Conservation (phyloP, 2,888 invertebrate species). For the Lepetodrilus schrolli region DNA sequence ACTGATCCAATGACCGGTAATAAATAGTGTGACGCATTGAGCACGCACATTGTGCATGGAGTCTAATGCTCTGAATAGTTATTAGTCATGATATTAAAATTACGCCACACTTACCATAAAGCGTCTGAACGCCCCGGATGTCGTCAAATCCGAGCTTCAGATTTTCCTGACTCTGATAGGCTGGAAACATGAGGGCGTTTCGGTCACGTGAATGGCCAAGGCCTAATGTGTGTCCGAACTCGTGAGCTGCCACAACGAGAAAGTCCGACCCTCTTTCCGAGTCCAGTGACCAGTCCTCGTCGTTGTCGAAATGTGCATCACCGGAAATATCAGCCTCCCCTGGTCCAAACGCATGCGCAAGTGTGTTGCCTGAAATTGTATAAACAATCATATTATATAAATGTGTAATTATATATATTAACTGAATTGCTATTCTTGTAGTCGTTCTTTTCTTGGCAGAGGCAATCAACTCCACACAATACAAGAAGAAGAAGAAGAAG, state of each 20-base stretch:
- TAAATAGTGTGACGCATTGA: no score
- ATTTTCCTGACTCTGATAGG: slow-evolving; percentile 7
- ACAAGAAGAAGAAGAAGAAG: no score
- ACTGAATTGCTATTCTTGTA: no score
- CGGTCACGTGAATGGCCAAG: slow-evolving; percentile 22
- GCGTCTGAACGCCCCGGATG: slow-evolving; percentile 16
- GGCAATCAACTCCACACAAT: no score
- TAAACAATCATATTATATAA: no score
- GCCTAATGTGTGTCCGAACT: slow-evolving; percentile 28
- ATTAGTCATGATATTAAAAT: no score
- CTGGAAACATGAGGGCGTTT: slow-evolving; percentile 27
- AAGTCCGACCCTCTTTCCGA: neutral
- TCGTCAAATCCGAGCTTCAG: slow-evolving; percentile 6
- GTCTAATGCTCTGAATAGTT: no score
- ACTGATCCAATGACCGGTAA: no score
- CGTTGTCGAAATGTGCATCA: slow-evolving; percentile 32
- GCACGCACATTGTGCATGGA: no score
- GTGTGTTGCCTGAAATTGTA: slow-evolving; percentile 13
- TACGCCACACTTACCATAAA: slow-evolving; percentile 15
- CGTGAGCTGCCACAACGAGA: slow-evolving; percentile 27
- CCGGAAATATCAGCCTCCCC: slow-evolving; percentile 14
- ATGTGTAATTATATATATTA: no score
- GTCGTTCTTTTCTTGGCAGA: no score
- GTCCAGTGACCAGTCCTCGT: slow-evolving; percentile 27
- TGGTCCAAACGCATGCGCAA: slow-evolving; percentile 31